phyloP scores from a whole-genome alignment of 2,797 vertebrate genomes.

The Coreius guichenoti region DNA sequence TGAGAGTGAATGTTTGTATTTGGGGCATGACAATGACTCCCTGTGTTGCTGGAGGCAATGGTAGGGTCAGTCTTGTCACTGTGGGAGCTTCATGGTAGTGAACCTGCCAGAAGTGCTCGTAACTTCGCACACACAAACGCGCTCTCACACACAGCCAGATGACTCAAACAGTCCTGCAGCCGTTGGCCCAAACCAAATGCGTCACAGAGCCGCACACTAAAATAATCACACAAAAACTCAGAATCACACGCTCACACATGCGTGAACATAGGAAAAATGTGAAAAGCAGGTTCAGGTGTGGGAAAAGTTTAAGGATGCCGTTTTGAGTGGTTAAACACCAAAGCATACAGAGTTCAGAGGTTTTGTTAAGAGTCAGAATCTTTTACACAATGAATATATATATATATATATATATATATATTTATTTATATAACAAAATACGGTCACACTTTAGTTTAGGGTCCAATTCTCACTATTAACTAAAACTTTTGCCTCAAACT shows the following conservation, averaged over 20 bases:
- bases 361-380: not conserved
- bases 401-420: too few relatives aligned
- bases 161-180: slow-evolving; percentile 57
- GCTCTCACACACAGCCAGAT: slow-evolving; percentile 41
- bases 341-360: not conserved
- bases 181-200: slow-evolving; percentile 66
- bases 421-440: not conserved
- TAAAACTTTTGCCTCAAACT: too few relatives aligned
- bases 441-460: not conserved
- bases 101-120: slow-evolving; percentile 74
- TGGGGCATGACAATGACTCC: slow-evolving; percentile 23
- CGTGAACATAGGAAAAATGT: slow-evolving; percentile 15
- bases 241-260: slow-evolving; percentile 29
- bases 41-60: slow-evolving; percentile 26
- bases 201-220: slow-evolving; percentile 62
- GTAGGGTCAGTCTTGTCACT: slow-evolving; percentile 44
- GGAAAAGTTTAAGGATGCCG: not conserved
- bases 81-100: slow-evolving; percentile 66
- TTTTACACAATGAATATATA: not conserved
- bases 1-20: slow-evolving; percentile 57
- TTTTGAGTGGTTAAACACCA: not conserved
- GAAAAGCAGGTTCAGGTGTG: slow-evolving; percentile 14
- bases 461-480: not conserved
- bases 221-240: slow-evolving; percentile 28
- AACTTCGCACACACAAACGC: slow-evolving; percentile 12